Evolutionary conservation across 53 echinoderm and acorn worm genomes (phyloP).

Genomic region (Apostichopus leukothele): DNA sequence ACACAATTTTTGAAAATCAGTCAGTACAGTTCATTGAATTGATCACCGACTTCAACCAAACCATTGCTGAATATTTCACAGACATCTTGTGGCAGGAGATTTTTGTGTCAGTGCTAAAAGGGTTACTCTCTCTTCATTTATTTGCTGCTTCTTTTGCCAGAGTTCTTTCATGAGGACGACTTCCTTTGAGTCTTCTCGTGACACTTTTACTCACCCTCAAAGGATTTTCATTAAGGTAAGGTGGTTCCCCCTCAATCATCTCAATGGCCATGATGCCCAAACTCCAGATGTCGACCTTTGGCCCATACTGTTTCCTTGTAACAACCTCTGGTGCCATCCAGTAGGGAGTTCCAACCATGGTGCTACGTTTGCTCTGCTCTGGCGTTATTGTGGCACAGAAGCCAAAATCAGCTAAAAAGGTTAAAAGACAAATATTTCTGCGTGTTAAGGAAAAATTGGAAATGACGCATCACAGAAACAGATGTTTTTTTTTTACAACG

Average conservation of each 20-base stretch:
- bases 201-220: conserved; percentile 73
- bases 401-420: conserved; percentile 90
- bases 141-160: too few species aligned
- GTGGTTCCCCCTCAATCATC: conserved; percentile 99
- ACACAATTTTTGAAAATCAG: too few species aligned
- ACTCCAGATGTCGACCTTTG: conserved; percentile 98
- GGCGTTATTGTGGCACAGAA: conserved; percentile 99
- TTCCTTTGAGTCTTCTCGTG: too few species aligned
- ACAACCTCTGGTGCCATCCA: conserved; percentile 99
- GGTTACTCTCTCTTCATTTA: too few species aligned
- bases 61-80: too few species aligned
- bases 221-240: conserved; percentile 97
- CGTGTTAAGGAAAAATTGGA: background rate
- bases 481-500: too few species aligned
- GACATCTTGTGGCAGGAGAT: too few species aligned
- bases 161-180: too few species aligned
- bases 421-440: background rate
- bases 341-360: conserved; percentile 99
- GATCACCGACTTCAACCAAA: too few species aligned
- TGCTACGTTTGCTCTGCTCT: conserved; percentile 93
- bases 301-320: conserved; percentile 97
- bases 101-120: too few species aligned
- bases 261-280: conserved; percentile 99
- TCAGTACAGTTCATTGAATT: background rate
- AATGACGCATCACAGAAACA: too few species aligned